Conservation (phyloP, 2,113 vertebrate genomes). For the Apeltes quadracus region DNA sequence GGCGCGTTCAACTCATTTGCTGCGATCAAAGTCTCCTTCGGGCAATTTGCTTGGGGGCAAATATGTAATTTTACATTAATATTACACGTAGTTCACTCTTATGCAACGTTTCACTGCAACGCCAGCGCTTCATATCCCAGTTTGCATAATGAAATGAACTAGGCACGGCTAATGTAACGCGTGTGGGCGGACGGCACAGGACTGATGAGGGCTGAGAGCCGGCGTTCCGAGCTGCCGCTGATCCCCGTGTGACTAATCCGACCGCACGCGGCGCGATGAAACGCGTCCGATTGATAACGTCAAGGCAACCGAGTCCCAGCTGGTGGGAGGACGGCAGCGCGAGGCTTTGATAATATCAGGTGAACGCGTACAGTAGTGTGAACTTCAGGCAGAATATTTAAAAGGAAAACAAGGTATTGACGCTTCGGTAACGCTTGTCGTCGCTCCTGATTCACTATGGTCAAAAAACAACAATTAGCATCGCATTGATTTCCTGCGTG, state of each 20-base stretch:
- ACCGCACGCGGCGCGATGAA: conserved; percentile 46
- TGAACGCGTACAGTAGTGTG: conserved; percentile 10
- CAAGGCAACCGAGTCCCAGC: conserved; percentile 48
- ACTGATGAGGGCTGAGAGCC: conserved; percentile 33
- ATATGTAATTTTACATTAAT: neutral
- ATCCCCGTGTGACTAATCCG: conserved; percentile 49
- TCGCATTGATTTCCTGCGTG: neutral
- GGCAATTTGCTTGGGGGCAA: neutral
- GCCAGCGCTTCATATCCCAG: neutral
- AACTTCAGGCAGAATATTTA: neutral
- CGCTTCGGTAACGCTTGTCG: no score
- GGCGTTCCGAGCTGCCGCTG: conserved; percentile 24
- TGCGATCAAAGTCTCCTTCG: no score
- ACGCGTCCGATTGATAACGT: conserved; percentile 54
- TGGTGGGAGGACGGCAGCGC: conserved; percentile 47
- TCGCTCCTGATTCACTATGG: neutral
- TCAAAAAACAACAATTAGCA: neutral
- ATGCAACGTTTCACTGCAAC: neutral
- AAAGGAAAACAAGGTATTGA: neutral
- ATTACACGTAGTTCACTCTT: neutral
- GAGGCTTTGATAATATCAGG: conserved; percentile 34
- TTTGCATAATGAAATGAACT: neutral
- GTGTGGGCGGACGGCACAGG: conserved; percentile 8
- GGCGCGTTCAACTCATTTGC: neutral
- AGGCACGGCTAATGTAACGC: neutral